Evolutionary conservation across 2,113 vertebrate genomes (phyloP).

Genomic region (Sylvicapra grimmia): DNA sequence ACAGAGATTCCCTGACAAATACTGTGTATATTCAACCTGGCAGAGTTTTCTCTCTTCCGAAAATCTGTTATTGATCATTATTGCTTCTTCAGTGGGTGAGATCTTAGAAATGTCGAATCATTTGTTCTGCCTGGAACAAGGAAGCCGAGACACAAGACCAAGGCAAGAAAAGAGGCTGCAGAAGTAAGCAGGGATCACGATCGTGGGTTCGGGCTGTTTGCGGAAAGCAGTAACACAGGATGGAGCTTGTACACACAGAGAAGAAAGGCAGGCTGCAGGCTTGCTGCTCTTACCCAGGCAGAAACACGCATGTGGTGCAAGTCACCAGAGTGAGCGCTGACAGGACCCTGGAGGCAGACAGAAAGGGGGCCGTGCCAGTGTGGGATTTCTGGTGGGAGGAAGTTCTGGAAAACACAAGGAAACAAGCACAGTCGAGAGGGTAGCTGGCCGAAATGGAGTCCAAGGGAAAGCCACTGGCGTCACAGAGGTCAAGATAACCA

Average conservation of each 20-base stretch:
- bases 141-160: neutral
- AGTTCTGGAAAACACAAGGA: neutral
- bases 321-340: neutral
- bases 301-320: neutral
- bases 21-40: neutral
- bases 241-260: neutral
- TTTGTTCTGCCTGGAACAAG: neutral
- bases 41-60: neutral
- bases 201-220: neutral
- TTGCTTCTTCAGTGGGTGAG: neutral
- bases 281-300: neutral
- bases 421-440: neutral
- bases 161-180: neutral
- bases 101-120: neutral
- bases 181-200: neutral
- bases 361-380: neutral
- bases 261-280: neutral
- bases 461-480: neutral
- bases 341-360: neutral
- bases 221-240: neutral
- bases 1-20: neutral
- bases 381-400: neutral
- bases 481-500: neutral
- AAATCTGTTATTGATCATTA: neutral
- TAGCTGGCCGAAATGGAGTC: neutral